A percentile compares a stretch with the other conserved stretches of the same genome.
These are phyloP conservation scores for Zosterops hypoxanthus DNA, from an alignment of 2,113 vertebrate genomes.

Conservation along the genomic window DNA sequence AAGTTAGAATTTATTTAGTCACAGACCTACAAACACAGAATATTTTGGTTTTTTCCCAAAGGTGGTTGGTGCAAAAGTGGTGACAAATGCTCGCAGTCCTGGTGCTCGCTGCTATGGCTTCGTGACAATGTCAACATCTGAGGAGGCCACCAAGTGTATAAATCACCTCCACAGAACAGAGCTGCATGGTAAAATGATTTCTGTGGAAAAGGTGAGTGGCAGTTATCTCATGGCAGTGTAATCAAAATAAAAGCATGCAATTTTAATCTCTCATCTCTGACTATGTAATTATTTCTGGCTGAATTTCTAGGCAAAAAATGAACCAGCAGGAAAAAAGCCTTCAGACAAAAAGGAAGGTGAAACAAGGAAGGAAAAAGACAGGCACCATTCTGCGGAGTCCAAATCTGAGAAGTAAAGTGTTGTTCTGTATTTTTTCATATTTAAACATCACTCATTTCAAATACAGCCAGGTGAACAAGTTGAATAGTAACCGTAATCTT, in stretches of 20 bases:
- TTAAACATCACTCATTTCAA: neutral
- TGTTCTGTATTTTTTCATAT: neutral
- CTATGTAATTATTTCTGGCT: neutral
- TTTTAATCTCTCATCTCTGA: neutral
- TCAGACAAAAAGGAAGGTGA: slow-evolving; percentile 84
- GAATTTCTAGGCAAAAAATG: slow-evolving; percentile 90
- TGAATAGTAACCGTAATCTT: neutral
- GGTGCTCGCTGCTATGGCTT: slow-evolving; percentile 96
- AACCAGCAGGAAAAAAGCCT: slow-evolving; percentile 91
- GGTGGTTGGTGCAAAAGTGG: slow-evolving; percentile 97
- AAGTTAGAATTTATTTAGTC: neutral
- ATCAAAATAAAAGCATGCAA: neutral
- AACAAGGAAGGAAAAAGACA: slow-evolving; percentile 80
- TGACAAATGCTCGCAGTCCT: slow-evolving; percentile 95
- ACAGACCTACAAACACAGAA: neutral
- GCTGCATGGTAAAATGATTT: slow-evolving; percentile 96
- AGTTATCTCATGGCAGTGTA: neutral
- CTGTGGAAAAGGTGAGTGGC: slow-evolving; percentile 87
- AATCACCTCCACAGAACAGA: slow-evolving; percentile 93
- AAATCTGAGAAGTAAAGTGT: slow-evolving; percentile 82
- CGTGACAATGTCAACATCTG: slow-evolving; percentile 92
- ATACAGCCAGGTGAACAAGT: neutral
- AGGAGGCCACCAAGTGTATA: slow-evolving; percentile 94
- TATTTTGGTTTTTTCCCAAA: slow-evolving; percentile 8
- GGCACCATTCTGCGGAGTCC: slow-evolving; percentile 84